Percentiles rank a stretch among this genome's conserved stretches.
Conservation (phyloP, 2,113 vertebrate species). For the Pogonocichla stellata region DNA sequence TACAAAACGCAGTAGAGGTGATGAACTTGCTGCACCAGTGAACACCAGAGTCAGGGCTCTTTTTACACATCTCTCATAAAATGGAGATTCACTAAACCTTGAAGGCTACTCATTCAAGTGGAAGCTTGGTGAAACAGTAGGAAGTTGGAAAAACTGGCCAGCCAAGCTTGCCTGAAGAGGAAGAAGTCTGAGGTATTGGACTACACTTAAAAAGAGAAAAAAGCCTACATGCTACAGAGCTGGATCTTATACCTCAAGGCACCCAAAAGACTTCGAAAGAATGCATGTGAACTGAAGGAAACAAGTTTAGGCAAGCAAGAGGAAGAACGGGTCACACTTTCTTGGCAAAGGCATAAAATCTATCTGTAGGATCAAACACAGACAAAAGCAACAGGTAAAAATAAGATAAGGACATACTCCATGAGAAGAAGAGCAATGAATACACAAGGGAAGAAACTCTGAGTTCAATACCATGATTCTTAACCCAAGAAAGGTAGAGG, state of each 20-base stretch:
- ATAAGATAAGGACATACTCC: background rate
- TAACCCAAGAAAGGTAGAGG: background rate
- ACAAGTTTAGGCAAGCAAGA: background rate
- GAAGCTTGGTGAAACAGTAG: background rate
- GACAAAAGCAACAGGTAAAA: background rate
- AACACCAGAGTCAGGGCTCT: background rate
- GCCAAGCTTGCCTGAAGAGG: background rate
- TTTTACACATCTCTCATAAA: background rate
- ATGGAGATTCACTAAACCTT: background rate
- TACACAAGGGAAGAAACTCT: background rate
- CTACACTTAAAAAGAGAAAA: constrained; percentile 2
- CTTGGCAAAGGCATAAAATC: background rate
- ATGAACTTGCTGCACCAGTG: background rate
- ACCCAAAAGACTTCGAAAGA: background rate
- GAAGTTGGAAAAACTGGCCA: background rate
- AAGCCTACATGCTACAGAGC: background rate
- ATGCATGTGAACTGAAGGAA: background rate
- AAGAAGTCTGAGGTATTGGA: background rate
- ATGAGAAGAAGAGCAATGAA: background rate
- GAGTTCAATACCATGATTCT: background rate
- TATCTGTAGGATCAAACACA: background rate
- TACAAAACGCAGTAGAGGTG: background rate
- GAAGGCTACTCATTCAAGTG: background rate
- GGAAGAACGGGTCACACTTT: background rate
- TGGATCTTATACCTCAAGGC: background rate